These are phyloP conservation scores for Pristionchus exspectatus DNA, from an alignment of 2,888 invertebrate species.

Conservation along the genomic window DNA sequence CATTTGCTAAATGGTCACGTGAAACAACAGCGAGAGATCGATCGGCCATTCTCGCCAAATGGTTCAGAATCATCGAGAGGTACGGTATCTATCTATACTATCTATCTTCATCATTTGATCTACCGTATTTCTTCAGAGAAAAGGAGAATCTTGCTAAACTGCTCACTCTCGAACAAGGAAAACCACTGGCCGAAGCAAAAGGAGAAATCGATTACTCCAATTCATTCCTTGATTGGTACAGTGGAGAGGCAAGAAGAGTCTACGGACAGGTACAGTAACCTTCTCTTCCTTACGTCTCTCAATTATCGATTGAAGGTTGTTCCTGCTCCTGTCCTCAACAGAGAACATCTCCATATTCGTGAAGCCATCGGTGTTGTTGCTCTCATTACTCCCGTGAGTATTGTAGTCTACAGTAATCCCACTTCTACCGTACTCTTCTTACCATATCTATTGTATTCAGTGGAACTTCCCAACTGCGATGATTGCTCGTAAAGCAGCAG, in stretches of 20 bases:
- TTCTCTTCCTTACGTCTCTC: too few species aligned
- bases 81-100: not conserved
- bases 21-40: constrained; percentile 76
- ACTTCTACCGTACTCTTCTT: not conserved
- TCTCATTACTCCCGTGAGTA: constrained; percentile 88
- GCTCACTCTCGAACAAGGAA: constrained; percentile 83
- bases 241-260: constrained; percentile 92
- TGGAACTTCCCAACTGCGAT: constrained; percentile 92
- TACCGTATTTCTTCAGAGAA: constrained; percentile 21
- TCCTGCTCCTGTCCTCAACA: constrained; percentile 86
- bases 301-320: constrained; percentile 81
- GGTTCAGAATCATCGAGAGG: constrained; percentile 50
- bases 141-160: constrained; percentile 73
- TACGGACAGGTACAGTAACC: constrained; percentile 80
- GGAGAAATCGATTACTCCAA: constrained; percentile 94
- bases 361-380: constrained; percentile 96
- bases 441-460: constrained; percentile 76
- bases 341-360: constrained; percentile 83
- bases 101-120: not conserved
- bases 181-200: constrained; percentile 90
- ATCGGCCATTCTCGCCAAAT: constrained; percentile 62
- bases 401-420: not conserved
- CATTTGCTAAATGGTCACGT: constrained; percentile 72
- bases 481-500: constrained; percentile 96
- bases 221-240: constrained; percentile 95